phyloP scores from a whole-genome alignment of 2,797 vertebrate species.

The Hapalemur alaotrensis region DNA sequence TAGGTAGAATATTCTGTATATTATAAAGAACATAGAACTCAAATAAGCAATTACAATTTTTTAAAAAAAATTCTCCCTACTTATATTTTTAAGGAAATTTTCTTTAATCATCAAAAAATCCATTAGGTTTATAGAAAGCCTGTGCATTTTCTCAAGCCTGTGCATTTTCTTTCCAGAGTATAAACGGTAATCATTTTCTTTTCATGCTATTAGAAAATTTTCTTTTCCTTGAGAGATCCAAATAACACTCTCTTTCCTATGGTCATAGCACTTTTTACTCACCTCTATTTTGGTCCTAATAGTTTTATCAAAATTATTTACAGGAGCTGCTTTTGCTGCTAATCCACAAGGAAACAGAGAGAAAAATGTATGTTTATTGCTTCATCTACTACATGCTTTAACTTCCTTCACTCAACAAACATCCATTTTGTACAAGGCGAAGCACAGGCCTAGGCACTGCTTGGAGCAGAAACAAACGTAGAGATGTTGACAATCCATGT shows the following conservation, averaged over 20 bases:
- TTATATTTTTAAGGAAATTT: slow-evolving; percentile 10
- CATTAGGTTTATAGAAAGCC: background rate
- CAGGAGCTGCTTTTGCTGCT: background rate
- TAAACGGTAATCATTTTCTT: background rate
- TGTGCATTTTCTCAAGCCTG: background rate
- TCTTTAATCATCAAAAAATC: background rate
- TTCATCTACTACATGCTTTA: background rate
- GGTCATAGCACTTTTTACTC: background rate
- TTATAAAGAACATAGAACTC: background rate
- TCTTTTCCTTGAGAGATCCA: background rate
- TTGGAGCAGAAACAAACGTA: background rate
- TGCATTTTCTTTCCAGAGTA: background rate
- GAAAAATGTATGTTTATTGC: background rate
- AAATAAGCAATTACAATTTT: background rate
- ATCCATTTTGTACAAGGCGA: background rate
- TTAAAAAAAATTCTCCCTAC: background rate
- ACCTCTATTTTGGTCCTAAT: background rate
- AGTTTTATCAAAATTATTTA: background rate
- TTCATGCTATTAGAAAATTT: background rate
- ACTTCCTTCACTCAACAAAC: background rate
- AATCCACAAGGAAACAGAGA: background rate
- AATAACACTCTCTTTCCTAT: background rate
- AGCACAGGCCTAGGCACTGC: background rate
- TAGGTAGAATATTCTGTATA: background rate
- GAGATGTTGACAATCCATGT: too few relatives aligned